Percentiles rank a stretch among this genome's conserved stretches.
Conservation (phyloP, 2,113 vertebrate species). For the Toxostoma redivivum region DNA sequence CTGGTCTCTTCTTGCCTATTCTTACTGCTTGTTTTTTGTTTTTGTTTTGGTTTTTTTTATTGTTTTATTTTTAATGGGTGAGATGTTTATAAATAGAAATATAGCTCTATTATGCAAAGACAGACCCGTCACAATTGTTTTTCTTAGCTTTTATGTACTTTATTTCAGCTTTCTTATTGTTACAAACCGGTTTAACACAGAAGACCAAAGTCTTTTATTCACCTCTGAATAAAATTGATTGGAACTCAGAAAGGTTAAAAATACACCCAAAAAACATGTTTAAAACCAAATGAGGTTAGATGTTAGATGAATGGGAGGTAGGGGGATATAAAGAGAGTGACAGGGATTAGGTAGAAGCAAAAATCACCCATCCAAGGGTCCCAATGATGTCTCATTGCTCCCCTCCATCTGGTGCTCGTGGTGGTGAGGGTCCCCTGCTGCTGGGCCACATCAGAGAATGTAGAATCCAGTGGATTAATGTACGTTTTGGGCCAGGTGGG, state of each 20-base stretch:
- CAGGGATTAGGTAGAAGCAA: no score
- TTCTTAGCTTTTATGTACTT: not conserved
- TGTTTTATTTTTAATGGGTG: not conserved
- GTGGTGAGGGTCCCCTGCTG: not conserved
- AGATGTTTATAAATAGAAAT: not conserved
- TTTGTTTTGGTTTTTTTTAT: no score
- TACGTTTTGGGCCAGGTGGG: not conserved
- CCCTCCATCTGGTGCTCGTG: no score
- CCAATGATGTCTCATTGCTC: accelerated
- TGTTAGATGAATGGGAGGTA: no score
- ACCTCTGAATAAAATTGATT: not conserved
- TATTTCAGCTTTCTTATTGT: not conserved
- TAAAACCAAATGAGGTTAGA: not conserved
- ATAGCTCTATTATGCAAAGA: slow-evolving; percentile 3
- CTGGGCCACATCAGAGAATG: not conserved
- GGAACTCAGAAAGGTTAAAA: not conserved
- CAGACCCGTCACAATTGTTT: not conserved
- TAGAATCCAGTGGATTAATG: not conserved
- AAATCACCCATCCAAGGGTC: no score
- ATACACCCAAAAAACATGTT: not conserved
- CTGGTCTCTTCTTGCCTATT: not conserved
- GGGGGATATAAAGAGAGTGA: no score
- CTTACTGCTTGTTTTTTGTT: not conserved
- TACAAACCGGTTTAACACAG: accelerated
- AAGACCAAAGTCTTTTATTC: not conserved